These are phyloP conservation scores for Drosophila orena DNA, from an alignment of 1,140 invertebrate genomes.

Conservation along the genomic window DNA sequence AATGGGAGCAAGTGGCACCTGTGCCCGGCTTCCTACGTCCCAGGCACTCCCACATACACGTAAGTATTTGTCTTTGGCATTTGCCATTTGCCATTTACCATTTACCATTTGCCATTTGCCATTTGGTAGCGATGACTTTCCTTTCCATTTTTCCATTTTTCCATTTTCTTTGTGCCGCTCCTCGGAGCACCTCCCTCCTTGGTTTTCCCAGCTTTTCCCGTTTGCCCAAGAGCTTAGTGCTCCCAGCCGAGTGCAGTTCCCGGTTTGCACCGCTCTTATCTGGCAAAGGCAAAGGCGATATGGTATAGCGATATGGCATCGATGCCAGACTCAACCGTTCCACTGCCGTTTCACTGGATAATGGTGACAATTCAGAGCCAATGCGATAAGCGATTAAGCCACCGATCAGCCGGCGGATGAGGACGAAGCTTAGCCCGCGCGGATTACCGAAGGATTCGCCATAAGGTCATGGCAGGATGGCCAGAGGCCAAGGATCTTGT, in stretches of 20 bases:
- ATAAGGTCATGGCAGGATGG: neutral
- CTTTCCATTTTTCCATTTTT: neutral
- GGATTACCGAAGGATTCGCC: conserved; percentile 21
- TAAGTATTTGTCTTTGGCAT: conserved; percentile 69
- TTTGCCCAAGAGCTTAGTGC: conserved; percentile 47
- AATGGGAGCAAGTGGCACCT: conserved; percentile 72
- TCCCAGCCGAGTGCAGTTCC: conserved; percentile 1
- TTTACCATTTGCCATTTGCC: conserved; percentile 38
- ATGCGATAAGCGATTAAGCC: conserved; percentile 46
- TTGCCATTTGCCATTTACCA: conserved; percentile 50
- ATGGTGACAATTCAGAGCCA: conserved; percentile 8
- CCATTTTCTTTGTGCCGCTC: conserved; percentile 12
- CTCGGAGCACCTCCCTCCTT: neutral
- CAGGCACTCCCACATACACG: conserved; percentile 13
- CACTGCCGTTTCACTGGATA: conserved; percentile 26
- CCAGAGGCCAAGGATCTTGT: neutral
- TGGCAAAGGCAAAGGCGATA: too few species aligned
- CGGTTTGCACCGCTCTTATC: conserved; percentile 5
- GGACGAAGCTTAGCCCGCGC: conserved; percentile 28
- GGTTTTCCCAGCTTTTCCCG: conserved; percentile 1
- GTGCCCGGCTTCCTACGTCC: conserved; percentile 19
- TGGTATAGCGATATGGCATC: conserved; percentile 13
- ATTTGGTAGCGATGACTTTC: conserved; percentile 53
- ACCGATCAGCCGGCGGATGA: conserved; percentile 43
- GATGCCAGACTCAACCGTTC: conserved; percentile 30